Evolutionary conservation across 2,113 vertebrate genomes (phyloP).

Genomic region (Spermophilus dauricus): DNA sequence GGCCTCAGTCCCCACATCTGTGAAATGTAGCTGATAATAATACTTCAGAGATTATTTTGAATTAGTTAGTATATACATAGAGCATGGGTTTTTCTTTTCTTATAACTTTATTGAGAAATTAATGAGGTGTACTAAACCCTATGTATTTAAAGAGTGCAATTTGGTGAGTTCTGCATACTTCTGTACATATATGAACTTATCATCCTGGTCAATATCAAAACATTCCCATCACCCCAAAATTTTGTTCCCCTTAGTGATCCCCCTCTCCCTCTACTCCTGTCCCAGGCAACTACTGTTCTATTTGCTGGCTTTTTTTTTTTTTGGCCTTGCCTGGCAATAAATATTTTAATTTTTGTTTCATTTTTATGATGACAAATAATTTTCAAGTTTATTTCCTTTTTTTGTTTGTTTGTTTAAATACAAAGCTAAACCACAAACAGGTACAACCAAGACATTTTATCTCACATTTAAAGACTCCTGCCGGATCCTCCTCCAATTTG

Average conservation of each 20-base stretch:
- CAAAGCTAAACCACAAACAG: no score
- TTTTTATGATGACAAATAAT: no score
- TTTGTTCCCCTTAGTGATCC: neutral
- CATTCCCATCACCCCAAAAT: neutral
- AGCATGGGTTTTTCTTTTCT: neutral
- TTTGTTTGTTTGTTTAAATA: no score
- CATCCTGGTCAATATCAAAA: neutral
- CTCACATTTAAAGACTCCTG: no score
- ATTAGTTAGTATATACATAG: neutral
- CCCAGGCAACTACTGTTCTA: neutral
- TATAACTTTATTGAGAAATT: neutral
- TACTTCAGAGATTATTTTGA: neutral
- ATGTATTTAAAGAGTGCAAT: neutral
- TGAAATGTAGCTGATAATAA: neutral
- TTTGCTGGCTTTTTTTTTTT: neutral
- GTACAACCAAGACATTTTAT: no score
- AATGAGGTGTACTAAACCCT: neutral
- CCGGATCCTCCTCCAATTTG: no score
- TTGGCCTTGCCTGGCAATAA: no score
- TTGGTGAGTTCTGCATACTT: neutral
- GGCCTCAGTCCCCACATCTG: neutral
- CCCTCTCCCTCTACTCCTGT: neutral
- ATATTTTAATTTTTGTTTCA: no score
- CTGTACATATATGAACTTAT: neutral
- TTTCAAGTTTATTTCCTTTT: no score